These are phyloP conservation scores for Limosa lapponica DNA, from an alignment of 2,797 vertebrate genomes.

Conservation along the genomic window DNA sequence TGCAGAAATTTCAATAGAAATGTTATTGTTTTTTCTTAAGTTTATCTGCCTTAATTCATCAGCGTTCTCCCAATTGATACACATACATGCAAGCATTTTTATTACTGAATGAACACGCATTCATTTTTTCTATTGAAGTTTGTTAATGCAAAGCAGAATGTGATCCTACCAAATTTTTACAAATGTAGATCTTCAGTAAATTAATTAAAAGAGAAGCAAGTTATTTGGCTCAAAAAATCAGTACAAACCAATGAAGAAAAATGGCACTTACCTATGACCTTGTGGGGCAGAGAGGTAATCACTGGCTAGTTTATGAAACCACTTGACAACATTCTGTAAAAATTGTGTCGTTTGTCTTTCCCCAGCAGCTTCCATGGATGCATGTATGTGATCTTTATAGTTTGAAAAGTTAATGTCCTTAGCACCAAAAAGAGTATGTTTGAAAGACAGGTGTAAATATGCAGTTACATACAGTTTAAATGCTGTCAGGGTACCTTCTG, in stretches of 20 bases:
- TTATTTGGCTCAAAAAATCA: not conserved
- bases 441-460: not conserved
- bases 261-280: not conserved
- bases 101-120: not conserved
- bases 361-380: not conserved
- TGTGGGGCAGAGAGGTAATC: not conserved
- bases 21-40: not conserved
- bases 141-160: not conserved
- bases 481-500: not conserved
- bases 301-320: not conserved
- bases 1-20: not conserved
- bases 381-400: not conserved
- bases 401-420: not conserved
- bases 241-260: not conserved
- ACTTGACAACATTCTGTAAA: not conserved
- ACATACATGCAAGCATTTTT: not conserved
- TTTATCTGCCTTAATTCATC: not conserved
- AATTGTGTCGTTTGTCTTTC: not conserved
- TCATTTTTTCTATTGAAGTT: not conserved
- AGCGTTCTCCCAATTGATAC: not conserved
- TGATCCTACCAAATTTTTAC: not conserved
- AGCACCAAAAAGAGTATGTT: not conserved
- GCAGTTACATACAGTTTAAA: not conserved
- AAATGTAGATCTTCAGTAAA: not conserved
- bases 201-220: not conserved